A percentile compares a stretch with the other conserved stretches of the same genome.
These are phyloP conservation scores for Parazoanthus atlanticus DNA, from an alignment of 92 coral and sea anemone species.

Conservation along the genomic window DNA sequence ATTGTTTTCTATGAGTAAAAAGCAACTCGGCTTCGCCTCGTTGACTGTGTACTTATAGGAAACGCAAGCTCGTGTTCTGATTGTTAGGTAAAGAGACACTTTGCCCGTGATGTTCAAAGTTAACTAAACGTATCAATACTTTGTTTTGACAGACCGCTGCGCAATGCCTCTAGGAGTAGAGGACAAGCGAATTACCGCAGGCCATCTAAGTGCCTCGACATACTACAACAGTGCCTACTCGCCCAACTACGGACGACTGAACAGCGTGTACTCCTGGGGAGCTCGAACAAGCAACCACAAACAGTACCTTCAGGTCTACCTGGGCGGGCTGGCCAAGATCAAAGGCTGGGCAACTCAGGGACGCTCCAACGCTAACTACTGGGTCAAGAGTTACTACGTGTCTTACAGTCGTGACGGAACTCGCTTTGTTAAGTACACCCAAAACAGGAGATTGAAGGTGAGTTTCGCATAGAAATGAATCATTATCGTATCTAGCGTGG, in stretches of 20 bases:
- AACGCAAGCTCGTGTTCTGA: too few species aligned
- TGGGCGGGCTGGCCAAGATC: constrained; percentile 36
- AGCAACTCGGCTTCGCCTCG: too few species aligned
- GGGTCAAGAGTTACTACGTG: constrained; percentile 38
- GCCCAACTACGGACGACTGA: constrained; percentile 28
- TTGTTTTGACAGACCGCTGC: constrained; percentile 21
- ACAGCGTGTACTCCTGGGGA: constrained; percentile 33
- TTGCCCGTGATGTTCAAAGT: too few species aligned
- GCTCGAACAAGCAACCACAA: background rate
- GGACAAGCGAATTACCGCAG: constrained; percentile 39
- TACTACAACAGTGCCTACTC: constrained; percentile 20
- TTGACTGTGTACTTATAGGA: too few species aligned
- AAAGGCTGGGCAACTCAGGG: constrained; percentile 44
- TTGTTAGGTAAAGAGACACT: too few species aligned
- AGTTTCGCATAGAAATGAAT: background rate
- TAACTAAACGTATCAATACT: background rate
- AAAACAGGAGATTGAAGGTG: constrained; percentile 26
- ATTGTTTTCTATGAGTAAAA: too few species aligned
- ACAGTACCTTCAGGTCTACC: constrained; percentile 37
- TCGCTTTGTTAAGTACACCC: constrained; percentile 14
- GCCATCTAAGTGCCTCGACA: constrained; percentile 42
- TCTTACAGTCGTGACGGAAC: constrained; percentile 32
- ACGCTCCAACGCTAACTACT: constrained; percentile 20
- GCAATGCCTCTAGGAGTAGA: constrained; percentile 53
- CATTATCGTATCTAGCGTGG: too few species aligned